Evolutionary conservation across 2,797 vertebrate genomes (phyloP).

Genomic region (Macropodus opercularis): DNA sequence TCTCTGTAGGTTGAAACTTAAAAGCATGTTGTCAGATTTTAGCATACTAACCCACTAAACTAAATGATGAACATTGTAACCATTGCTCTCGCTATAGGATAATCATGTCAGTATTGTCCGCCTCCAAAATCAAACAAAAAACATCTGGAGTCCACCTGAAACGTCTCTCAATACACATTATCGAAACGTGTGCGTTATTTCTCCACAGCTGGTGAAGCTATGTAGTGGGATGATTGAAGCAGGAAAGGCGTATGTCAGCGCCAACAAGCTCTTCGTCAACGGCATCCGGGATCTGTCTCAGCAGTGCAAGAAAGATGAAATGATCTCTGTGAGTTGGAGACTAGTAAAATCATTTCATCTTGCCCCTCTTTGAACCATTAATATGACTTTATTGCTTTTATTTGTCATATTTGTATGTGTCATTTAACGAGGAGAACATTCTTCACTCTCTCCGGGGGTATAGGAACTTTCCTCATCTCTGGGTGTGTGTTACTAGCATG

Average conservation of each 20-base stretch:
- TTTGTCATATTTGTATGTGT: background rate
- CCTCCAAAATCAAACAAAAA: too few relatives aligned
- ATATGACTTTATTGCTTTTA: constrained; percentile 10
- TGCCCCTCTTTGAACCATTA: background rate
- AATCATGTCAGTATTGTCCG: too few relatives aligned
- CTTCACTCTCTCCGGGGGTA: background rate
- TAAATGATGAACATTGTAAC: too few relatives aligned
- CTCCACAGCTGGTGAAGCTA: constrained; percentile 91
- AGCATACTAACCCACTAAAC: too few relatives aligned
- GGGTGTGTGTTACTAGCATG: constrained; percentile 51
- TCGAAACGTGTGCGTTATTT: constrained; percentile 1
- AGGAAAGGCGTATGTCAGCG: constrained; percentile 90
- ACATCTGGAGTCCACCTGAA: constrained; percentile 57
- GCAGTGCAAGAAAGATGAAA: constrained; percentile 94
- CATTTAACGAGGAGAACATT: background rate
- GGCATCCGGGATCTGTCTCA: constrained; percentile 95
- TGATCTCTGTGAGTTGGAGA: constrained; percentile 88
- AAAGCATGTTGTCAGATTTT: too few relatives aligned
- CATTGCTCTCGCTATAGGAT: too few relatives aligned
- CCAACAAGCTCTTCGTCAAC: constrained; percentile 94
- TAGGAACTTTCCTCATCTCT: constrained; percentile 34
- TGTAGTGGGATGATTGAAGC: constrained; percentile 97
- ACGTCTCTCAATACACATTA: constrained; percentile 2
- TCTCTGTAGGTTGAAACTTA: too few relatives aligned
- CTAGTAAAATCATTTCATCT: background rate